Evolutionary conservation across 2,888 invertebrate species (phyloP).

Genomic region (Meiosimyza decipiens): DNA sequence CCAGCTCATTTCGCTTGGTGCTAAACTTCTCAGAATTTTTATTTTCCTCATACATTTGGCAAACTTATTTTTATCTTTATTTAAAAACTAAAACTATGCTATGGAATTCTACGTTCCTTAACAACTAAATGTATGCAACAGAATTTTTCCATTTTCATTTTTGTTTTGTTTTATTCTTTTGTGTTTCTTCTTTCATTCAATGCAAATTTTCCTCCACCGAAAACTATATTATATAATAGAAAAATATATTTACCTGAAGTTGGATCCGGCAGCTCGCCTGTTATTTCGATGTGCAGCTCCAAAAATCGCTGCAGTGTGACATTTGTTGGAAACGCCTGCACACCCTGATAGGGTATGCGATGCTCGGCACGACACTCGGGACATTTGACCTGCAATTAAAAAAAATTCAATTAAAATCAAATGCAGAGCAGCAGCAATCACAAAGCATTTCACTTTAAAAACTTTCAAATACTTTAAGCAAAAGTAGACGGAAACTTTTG

Average conservation of each 20-base stretch:
- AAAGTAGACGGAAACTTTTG: slow-evolving; percentile 25
- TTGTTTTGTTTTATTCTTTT: too few species aligned
- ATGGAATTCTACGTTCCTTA: too few species aligned
- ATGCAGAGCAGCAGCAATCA: not conserved
- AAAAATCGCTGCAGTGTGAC: slow-evolving; percentile 94
- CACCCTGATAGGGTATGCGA: slow-evolving; percentile 94
- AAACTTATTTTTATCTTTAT: too few species aligned
- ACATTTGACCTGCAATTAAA: slow-evolving; percentile 83
- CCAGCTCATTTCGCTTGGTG: too few species aligned
- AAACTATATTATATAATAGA: not conserved
- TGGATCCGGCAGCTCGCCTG: slow-evolving; percentile 90
- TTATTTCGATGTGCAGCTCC: slow-evolving; percentile 92
- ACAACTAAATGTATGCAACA: too few species aligned
- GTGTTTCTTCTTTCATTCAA: too few species aligned
- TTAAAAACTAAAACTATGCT: too few species aligned
- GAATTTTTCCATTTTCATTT: too few species aligned
- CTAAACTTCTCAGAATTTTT: too few species aligned
- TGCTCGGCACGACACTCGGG: slow-evolving; percentile 98
- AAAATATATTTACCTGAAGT: slow-evolving; percentile 72
- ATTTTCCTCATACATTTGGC: too few species aligned
- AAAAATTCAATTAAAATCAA: slow-evolving; percentile 6
- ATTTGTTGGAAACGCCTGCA: slow-evolving; percentile 95
- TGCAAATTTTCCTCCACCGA: too few species aligned
- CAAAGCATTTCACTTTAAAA: not conserved
- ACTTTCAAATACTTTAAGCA: slow-evolving; percentile 7